phyloP scores from a whole-genome alignment of 2,888 invertebrate genomes.

The Blera fallax region DNA sequence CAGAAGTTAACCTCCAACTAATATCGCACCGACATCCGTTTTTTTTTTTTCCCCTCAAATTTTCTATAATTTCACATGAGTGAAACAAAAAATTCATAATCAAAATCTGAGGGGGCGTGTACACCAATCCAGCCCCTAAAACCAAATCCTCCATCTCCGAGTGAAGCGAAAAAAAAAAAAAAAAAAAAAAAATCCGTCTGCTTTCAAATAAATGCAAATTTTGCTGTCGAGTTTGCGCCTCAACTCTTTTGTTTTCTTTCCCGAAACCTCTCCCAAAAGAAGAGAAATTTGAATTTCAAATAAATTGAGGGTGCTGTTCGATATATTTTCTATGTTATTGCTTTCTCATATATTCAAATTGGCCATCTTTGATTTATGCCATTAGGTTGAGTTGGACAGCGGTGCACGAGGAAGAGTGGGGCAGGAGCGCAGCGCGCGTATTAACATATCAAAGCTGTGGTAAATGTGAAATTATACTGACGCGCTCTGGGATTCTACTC shows the following conservation, averaged over 20 bases:
- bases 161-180: not conserved
- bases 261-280: not conserved
- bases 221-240: slow-evolving; percentile 47
- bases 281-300: slow-evolving; percentile 70
- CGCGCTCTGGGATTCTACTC: slow-evolving; percentile 25
- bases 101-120: slow-evolving; percentile 56
- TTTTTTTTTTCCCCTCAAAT: not conserved
- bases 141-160: slow-evolving; percentile 6
- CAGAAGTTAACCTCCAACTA: slow-evolving; percentile 6
- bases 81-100: not conserved
- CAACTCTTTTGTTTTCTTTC: slow-evolving; percentile 61
- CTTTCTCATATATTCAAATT: slow-evolving; percentile 69
- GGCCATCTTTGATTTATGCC: slow-evolving; percentile 72
- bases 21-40: slow-evolving; percentile 39
- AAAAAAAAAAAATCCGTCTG: slow-evolving; percentile 24
- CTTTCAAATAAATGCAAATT: slow-evolving; percentile 71
- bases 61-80: slow-evolving; percentile 3
- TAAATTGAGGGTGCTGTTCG: slow-evolving; percentile 72
- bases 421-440: slow-evolving; percentile 19
- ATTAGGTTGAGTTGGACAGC: slow-evolving; percentile 35
- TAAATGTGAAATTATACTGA: slow-evolving; percentile 61
- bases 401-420: not conserved
- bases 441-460: slow-evolving; percentile 70
- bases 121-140: slow-evolving; percentile 33
- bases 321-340: slow-evolving; percentile 62